phyloP scores from a whole-genome alignment of 2,113 vertebrate genomes.

The Macaca mulatta region DNA sequence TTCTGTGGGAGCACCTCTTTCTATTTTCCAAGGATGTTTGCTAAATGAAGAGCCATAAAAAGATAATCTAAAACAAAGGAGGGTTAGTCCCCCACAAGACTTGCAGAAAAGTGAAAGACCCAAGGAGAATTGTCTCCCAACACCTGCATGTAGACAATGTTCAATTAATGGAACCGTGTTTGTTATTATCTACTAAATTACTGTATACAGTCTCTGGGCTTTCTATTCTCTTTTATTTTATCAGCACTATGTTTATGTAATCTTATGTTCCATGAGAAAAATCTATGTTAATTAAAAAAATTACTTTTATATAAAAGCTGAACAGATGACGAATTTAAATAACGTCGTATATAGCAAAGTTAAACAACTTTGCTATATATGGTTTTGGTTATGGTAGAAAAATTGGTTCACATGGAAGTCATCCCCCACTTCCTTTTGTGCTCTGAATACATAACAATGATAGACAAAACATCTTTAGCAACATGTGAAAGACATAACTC shows the following conservation, averaged over 20 bases:
- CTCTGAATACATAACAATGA: neutral
- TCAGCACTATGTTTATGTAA: neutral
- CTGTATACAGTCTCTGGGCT: too few relatives aligned
- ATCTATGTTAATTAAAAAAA: neutral
- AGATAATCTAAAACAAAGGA: neutral
- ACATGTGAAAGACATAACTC: neutral
- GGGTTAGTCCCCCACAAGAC: neutral
- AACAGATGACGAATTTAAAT: neutral
- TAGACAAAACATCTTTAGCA: neutral
- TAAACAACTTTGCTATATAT: too few relatives aligned
- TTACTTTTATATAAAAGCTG: neutral
- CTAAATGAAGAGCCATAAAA: neutral
- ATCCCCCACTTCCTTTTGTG: neutral
- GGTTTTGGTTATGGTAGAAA: neutral
- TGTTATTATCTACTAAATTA: neutral
- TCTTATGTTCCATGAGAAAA: neutral
- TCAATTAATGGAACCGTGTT: neutral
- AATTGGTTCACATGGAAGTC: neutral
- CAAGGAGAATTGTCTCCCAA: neutral
- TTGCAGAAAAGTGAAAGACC: neutral
- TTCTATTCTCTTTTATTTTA: too few relatives aligned
- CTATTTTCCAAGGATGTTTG: neutral
- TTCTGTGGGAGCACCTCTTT: neutral
- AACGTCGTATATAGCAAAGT: neutral
- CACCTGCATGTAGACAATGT: neutral